Evolutionary conservation across 2,113 vertebrate species (phyloP), one percentile per base, ranked within the genome.

Genomic region (Sciurus niger): DNA sequence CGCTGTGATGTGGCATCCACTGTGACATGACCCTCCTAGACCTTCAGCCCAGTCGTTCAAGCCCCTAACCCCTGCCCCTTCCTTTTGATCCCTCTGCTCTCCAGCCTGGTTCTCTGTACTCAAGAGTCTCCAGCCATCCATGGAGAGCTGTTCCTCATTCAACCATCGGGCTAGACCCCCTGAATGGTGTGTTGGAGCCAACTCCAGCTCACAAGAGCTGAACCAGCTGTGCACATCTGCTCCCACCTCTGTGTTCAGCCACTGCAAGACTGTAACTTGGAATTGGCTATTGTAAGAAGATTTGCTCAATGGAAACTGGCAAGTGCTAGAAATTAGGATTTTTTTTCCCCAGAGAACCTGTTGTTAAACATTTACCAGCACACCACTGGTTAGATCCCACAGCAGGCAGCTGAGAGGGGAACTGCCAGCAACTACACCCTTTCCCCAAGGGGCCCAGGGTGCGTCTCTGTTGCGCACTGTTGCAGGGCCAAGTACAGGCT

Each of bases 401-500:
- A 51, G 77, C 1, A 24, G 37, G 82, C 30, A 58, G 53, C n/a
- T 0, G 10, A 53, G 30, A 53, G 80, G 79, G 40, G n/a, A 46
- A 58, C 22, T 25, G 10, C 2, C 9, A 2, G 24, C 0, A 6
- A 63, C 37, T 4, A 4, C 9, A 46, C 34, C 11, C 24, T 89
- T 34, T 80, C 37, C 25, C 24, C 63, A 67, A 53, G 40, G 13
- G 6, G 55, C 12, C 43, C 1, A 13, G 77, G 84, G 43, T 24
- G 18, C 30, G 34, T 14, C 90, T 92, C 78, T 24, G 1, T 34
- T 0, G 22, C 8, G 7, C 32, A 4, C 17, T 4, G 1, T 16
- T 83, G 46, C 48, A 53, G 51, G n/a, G 74, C 53, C 43, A 73
- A 53, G 78, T 11, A 2, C 40, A 46, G 76, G 74, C 20, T 67